These are phyloP conservation scores for Calliphora vicina DNA, from an alignment of 1,140 invertebrate species.

Conservation along the genomic window DNA sequence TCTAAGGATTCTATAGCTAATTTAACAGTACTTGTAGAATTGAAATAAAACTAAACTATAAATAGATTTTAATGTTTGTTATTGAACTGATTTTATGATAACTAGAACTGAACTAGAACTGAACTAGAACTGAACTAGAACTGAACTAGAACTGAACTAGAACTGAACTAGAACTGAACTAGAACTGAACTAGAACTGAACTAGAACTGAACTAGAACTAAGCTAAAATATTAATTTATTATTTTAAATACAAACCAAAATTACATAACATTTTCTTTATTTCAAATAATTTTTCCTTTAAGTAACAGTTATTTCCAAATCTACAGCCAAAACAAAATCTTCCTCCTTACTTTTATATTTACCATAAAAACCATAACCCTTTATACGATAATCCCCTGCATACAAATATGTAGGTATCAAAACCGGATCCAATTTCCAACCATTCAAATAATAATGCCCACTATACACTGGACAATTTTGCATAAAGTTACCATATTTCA, in stretches of 20 bases:
- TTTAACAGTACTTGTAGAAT: neutral
- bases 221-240: too few relatives aligned
- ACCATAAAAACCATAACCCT: neutral
- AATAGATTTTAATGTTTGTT: too few relatives aligned
- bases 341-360: conserved; percentile 14
- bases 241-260: too few relatives aligned
- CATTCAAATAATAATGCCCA: conserved; percentile 44
- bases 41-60: too few relatives aligned
- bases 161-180: too few relatives aligned
- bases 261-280: too few relatives aligned
- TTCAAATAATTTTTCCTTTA: neutral
- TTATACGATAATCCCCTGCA: conserved; percentile 43
- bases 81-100: too few relatives aligned
- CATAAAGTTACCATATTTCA: conserved; percentile 44
- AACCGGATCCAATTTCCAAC: conserved; percentile 38
- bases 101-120: too few relatives aligned
- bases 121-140: too few relatives aligned
- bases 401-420: conserved; percentile 45
- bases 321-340: neutral
- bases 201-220: too few relatives aligned
- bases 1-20: neutral
- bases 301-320: neutral
- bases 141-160: too few relatives aligned
- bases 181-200: too few relatives aligned
- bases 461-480: conserved; percentile 42